Evolutionary conservation across 1,140 invertebrate genomes (phyloP).

Genomic region (Magallana ariakensis): DNA sequence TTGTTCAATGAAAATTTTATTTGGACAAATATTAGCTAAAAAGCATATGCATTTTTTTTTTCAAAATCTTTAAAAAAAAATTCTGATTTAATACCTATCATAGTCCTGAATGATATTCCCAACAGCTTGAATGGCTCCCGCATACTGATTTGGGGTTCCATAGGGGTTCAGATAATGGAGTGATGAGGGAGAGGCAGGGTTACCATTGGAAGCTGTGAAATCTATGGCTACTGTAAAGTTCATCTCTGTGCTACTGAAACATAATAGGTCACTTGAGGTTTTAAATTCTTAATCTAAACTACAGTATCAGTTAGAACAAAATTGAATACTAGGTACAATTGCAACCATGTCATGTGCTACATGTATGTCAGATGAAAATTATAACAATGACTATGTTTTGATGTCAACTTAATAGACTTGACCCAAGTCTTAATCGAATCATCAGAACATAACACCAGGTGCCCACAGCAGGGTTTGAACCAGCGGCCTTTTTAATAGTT

Average conservation of each 20-base stretch:
- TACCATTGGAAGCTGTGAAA: conserved; percentile 86
- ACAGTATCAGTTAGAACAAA: too few species aligned
- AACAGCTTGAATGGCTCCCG: conserved; percentile 81
- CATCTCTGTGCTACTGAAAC: conserved; percentile 80
- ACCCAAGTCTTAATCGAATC: too few species aligned
- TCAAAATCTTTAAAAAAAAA: background rate
- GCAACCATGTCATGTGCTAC: too few species aligned
- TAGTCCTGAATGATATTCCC: conserved; percentile 86
- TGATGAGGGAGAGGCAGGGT: conserved; percentile 81
- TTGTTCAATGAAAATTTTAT: too few species aligned
- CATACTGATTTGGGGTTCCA: conserved; percentile 82
- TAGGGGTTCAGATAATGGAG: conserved; percentile 82
- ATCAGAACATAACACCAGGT: too few species aligned
- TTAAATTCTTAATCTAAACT: too few species aligned
- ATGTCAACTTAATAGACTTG: too few species aligned
- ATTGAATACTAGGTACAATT: too few species aligned
- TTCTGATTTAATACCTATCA: conserved; percentile 73
- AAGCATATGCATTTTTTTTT: background rate
- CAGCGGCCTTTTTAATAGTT: too few species aligned
- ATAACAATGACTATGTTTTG: too few species aligned
- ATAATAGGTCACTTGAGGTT: background rate
- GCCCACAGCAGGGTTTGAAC: too few species aligned
- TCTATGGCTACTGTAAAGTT: conserved; percentile 85
- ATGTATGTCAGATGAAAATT: too few species aligned
- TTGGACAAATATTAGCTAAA: background rate